Percentiles rank a stretch among this genome's conserved stretches.
phyloP scores from a whole-genome alignment of 2,888 invertebrate genomes.

The Alloscopus bannaensis region DNA sequence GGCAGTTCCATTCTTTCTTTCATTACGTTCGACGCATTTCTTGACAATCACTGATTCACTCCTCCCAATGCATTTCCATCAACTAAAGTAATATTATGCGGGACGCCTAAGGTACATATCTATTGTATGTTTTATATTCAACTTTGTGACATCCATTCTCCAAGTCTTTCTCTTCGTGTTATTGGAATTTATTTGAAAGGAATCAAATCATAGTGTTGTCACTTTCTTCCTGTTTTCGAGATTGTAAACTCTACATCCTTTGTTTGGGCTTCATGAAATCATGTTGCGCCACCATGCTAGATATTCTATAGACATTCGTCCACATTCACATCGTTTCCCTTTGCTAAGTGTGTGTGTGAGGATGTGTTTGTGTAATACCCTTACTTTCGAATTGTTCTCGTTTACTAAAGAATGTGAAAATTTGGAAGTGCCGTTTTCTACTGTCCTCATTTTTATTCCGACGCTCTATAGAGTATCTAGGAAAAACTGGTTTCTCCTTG shows the following conservation, averaged over 20 bases:
- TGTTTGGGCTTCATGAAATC: neutral
- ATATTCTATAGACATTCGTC: neutral
- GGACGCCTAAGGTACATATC: too few species aligned
- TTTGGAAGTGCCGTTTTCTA: too few species aligned
- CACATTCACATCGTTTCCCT: too few species aligned
- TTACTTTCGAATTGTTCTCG: too few species aligned
- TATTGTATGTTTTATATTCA: too few species aligned
- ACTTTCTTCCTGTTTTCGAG: constrained; percentile 13
- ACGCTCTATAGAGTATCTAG: too few species aligned
- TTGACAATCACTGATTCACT: constrained; percentile 1
- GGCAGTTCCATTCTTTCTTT: neutral
- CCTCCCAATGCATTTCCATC: neutral
- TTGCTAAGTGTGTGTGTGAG: too few species aligned
- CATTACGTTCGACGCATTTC: neutral
- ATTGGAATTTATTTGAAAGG: constrained; percentile 28
- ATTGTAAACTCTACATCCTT: neutral
- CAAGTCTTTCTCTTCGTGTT: neutral
- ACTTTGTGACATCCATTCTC: neutral
- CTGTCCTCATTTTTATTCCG: too few species aligned
- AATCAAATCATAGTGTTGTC: constrained; percentile 17
- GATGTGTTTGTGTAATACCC: too few species aligned
- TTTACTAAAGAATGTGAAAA: neutral
- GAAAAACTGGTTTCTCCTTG: too few species aligned
- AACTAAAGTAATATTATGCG: neutral
- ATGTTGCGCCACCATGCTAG: too few species aligned